phyloP scores from a whole-genome alignment of 2,888 invertebrate species.

The Dioctria linearis region DNA sequence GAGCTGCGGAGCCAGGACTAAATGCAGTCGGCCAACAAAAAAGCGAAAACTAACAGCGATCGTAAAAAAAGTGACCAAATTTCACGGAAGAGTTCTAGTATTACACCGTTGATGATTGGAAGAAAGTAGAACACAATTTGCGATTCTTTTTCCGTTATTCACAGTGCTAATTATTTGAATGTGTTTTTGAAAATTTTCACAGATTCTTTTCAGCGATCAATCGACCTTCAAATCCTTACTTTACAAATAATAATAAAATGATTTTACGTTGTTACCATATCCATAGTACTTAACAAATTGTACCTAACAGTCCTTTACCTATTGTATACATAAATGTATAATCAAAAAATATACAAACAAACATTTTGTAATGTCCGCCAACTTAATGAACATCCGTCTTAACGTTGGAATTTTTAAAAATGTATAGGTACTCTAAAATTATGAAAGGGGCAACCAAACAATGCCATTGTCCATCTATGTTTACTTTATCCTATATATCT shows the following conservation, averaged over 20 bases:
- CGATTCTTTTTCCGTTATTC: no score
- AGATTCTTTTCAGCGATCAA: no score
- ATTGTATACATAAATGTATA: constrained; percentile 7
- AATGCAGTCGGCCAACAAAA: no score
- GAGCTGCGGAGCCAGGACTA: no score
- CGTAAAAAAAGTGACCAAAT: no score
- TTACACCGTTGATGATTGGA: no score
- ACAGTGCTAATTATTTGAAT: no score
- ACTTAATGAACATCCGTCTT: constrained; percentile 46
- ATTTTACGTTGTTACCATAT: not conserved
- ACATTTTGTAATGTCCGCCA: constrained; percentile 32
- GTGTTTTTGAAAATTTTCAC: no score
- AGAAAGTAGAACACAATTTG: no score
- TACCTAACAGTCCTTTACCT: constrained; percentile 18
- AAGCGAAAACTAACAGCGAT: no score
- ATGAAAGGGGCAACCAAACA: constrained; percentile 2
- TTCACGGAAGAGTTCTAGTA: no score
- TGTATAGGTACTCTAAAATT: not conserved
- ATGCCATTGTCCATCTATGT: constrained; percentile 30
- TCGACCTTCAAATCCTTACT: no score
- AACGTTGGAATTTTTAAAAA: constrained; percentile 2
- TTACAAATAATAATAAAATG: not conserved
- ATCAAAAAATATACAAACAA: constrained; percentile 32
- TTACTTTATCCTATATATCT: constrained; percentile 5
- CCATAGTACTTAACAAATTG: constrained; percentile 19